These are phyloP conservation scores for Branchellion lobata DNA, from an alignment of 2,888 invertebrate genomes.

Conservation along the genomic window DNA sequence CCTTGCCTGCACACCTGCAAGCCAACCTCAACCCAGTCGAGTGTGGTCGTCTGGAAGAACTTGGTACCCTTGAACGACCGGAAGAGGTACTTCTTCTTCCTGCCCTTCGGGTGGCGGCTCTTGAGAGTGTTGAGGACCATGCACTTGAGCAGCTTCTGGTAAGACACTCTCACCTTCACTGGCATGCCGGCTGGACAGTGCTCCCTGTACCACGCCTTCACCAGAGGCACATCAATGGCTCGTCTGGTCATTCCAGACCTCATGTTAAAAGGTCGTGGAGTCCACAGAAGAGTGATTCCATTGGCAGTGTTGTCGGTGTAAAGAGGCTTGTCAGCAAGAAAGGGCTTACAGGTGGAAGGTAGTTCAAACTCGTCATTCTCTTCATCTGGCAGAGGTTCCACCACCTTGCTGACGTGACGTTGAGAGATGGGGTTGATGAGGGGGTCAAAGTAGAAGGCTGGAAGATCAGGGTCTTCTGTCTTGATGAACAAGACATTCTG, in stretches of 20 bases:
- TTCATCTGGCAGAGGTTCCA: slow-evolving; percentile 84
- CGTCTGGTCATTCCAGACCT: slow-evolving; percentile 89
- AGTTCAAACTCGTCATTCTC: slow-evolving; percentile 81
- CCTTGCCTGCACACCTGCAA: slow-evolving; percentile 95
- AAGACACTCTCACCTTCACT: slow-evolving; percentile 97
- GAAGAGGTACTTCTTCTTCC: slow-evolving; percentile 96
- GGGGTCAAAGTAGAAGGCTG: slow-evolving; percentile 99
- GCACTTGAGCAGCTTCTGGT: slow-evolving; percentile 96
- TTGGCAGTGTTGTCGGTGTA: slow-evolving; percentile 99
- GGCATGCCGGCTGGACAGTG: slow-evolving; percentile 66
- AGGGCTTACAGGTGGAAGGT: slow-evolving; percentile 85
- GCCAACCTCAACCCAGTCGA: slow-evolving; percentile 99
- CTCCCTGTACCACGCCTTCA: slow-evolving; percentile 79
- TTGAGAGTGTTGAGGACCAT: slow-evolving; percentile 96
- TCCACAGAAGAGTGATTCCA: slow-evolving; percentile 94
- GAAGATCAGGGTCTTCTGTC: slow-evolving; percentile 98
- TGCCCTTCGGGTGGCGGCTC: slow-evolving; percentile 94
- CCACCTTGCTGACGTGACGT: slow-evolving; percentile 59
- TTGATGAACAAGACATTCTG: slow-evolving; percentile 99
- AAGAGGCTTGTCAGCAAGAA: slow-evolving; percentile 88
- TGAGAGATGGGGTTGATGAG: slow-evolving; percentile 98
- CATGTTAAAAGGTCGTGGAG: slow-evolving; percentile 94
- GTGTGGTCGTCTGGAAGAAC: slow-evolving; percentile 97
- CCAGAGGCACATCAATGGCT: slow-evolving; percentile 93
- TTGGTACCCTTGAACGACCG: slow-evolving; percentile 99